These are phyloP conservation scores for Drosophila erecta DNA, from an alignment of 1,140 invertebrate genomes.

Conservation along the genomic window DNA sequence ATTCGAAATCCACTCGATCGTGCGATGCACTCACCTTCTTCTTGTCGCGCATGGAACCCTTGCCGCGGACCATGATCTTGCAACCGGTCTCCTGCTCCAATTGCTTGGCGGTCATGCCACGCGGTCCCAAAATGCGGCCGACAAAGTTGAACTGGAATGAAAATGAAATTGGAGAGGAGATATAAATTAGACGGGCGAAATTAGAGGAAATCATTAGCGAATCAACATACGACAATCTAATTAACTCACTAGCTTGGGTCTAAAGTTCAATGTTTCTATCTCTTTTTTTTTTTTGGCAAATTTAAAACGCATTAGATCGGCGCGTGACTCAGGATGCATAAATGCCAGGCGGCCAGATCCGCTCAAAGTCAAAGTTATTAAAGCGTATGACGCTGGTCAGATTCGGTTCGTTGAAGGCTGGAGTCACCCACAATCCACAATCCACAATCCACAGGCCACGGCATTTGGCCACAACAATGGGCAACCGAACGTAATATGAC, in stretches of 20 bases:
- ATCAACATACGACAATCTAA: slow-evolving; percentile 45
- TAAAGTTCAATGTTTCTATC: slow-evolving; percentile 34
- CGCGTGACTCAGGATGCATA: slow-evolving; percentile 65
- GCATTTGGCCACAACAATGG: slow-evolving; percentile 32
- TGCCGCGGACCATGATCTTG: slow-evolving; percentile 99
- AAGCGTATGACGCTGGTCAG: slow-evolving; percentile 42
- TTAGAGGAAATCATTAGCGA: slow-evolving; percentile 67
- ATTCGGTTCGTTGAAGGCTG: slow-evolving; percentile 48
- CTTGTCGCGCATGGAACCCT: slow-evolving; percentile 99
- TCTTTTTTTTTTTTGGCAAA: slow-evolving; percentile 26
- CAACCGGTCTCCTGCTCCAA: slow-evolving; percentile 99
- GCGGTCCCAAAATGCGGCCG: slow-evolving; percentile 98
- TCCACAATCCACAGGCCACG: neutral
- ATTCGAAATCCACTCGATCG: neutral
- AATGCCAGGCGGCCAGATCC: slow-evolving; percentile 30
- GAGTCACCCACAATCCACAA: slow-evolving; percentile 11
- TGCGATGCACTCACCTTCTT: slow-evolving; percentile 93
- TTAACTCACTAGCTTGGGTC: slow-evolving; percentile 33
- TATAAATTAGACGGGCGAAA: slow-evolving; percentile 50
- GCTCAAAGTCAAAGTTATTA: slow-evolving; percentile 73
- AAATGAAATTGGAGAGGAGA: slow-evolving; percentile 85
- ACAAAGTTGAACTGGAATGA: slow-evolving; percentile 99
- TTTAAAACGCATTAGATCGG: slow-evolving; percentile 69
- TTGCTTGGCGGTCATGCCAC: slow-evolving; percentile 99
- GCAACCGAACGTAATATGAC: slow-evolving; percentile 55